Evolutionary conservation across 2,888 invertebrate genomes (phyloP).

Genomic region (Amphipoea lucens): DNA sequence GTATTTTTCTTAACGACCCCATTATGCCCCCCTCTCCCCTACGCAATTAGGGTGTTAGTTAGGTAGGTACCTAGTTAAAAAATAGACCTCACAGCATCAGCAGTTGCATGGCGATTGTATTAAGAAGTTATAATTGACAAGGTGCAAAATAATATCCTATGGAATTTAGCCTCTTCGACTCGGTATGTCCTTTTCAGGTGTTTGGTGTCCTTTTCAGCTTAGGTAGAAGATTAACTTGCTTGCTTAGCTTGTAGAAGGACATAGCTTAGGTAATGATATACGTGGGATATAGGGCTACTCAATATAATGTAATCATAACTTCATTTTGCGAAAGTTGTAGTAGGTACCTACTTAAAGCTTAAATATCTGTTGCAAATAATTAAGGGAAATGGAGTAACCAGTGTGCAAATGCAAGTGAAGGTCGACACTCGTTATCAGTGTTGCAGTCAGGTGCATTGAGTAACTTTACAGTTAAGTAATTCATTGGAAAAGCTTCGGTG

Average conservation of each 20-base stretch:
- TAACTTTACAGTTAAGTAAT: constrained; percentile 31
- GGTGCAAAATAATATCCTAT: background rate
- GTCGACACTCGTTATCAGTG: constrained; percentile 39
- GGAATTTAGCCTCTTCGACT: background rate
- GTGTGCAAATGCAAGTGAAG: constrained; percentile 39
- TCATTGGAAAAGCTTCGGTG: constrained; percentile 27
- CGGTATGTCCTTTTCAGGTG: background rate
- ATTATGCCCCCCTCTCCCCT: no score
- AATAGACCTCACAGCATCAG: background rate
- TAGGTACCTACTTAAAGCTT: background rate
- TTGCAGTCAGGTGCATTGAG: constrained; percentile 39
- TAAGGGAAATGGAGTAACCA: constrained; percentile 47
- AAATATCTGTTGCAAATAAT: constrained; percentile 32
- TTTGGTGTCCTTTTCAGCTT: no score
- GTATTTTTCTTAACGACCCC: no score
- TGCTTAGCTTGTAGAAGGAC: no score
- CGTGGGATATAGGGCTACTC: background rate
- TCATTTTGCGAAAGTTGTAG: constrained; percentile 26
- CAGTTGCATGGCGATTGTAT: background rate
- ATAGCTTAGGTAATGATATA: no score
- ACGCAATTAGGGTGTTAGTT: background rate
- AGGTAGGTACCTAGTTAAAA: background rate
- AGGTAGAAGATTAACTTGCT: no score
- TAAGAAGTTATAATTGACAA: no score
- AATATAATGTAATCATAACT: background rate